Conservation (phyloP, 2,888 invertebrate species). For the Leptopilina myrica region DNA sequence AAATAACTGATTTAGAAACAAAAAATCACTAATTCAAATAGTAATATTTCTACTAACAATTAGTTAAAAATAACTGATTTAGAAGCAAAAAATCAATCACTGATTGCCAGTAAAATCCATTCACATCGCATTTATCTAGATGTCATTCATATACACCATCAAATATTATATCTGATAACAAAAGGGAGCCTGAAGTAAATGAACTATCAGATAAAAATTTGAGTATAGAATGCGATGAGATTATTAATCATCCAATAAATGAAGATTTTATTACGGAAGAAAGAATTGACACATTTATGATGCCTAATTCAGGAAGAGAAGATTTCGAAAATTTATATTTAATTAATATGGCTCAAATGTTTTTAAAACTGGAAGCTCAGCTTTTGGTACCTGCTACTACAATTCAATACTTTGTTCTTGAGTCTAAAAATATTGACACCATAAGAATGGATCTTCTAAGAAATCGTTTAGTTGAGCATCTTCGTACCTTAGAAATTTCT, state of each 20-base stretch:
- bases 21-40: no score
- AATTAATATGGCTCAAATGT: constrained; percentile 40
- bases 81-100: no score
- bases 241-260: neutral
- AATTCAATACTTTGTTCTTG: constrained; percentile 49
- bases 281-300: neutral
- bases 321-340: neutral
- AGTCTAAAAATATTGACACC: constrained; percentile 25
- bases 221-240: neutral
- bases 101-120: neutral
- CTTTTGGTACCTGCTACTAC: constrained; percentile 51
- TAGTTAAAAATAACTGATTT: no score
- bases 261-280: neutral
- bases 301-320: neutral
- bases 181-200: neutral
- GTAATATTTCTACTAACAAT: no score
- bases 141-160: neutral
- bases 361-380: constrained; percentile 50
- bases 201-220: neutral
- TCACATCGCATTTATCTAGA: constrained; percentile 41
- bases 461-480: constrained; percentile 27
- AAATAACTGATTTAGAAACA: no score
- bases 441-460: constrained; percentile 40
- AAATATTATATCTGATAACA: neutral
- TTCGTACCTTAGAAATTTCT: neutral